A percentile compares a stretch with the other conserved stretches of the same genome.
These are phyloP conservation scores for Sesamia nonagrioides DNA, from an alignment of 1,140 invertebrate genomes.

Conservation along the genomic window DNA sequence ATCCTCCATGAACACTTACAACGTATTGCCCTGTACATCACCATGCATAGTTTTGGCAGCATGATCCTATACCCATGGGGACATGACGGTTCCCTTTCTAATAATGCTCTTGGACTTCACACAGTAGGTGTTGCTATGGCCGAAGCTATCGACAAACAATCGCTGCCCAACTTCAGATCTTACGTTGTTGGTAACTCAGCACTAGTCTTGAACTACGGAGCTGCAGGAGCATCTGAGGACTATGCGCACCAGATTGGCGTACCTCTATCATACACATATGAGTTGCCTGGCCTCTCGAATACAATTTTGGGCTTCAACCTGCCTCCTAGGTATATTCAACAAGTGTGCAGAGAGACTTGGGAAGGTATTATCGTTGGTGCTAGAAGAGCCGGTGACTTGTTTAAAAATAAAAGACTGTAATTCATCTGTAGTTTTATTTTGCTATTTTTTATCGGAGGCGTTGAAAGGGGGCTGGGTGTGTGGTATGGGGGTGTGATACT, in stretches of 20 bases:
- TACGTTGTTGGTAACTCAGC: slow-evolving; percentile 64
- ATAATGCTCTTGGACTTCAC: slow-evolving; percentile 72
- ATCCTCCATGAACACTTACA: slow-evolving; percentile 82
- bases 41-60: slow-evolving; percentile 89
- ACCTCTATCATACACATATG: slow-evolving; percentile 63
- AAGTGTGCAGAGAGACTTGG: slow-evolving; percentile 64
- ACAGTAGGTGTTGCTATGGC: slow-evolving; percentile 77
- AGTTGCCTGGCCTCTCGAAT: slow-evolving; percentile 58
- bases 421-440: background rate
- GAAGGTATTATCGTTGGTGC: slow-evolving; percentile 75
- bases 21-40: slow-evolving; percentile 88
- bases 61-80: slow-evolving; percentile 90
- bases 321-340: slow-evolving; percentile 57
- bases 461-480: too few species aligned
- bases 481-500: too few species aligned
- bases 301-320: slow-evolving; percentile 53
- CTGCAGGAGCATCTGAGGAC: slow-evolving; percentile 90
- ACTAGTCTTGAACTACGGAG: slow-evolving; percentile 64
- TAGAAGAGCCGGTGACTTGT: slow-evolving; percentile 60
- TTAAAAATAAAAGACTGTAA: slow-evolving; percentile 28
- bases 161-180: slow-evolving; percentile 54
- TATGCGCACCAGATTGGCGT: slow-evolving; percentile 89
- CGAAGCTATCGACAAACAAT: slow-evolving; percentile 69
- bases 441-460: too few species aligned
- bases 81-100: slow-evolving; percentile 80